Evolutionary conservation across 1,140 invertebrate species (phyloP), one percentile per base, ranked within the genome.

Genomic region (Hycleus cichorii): DNA sequence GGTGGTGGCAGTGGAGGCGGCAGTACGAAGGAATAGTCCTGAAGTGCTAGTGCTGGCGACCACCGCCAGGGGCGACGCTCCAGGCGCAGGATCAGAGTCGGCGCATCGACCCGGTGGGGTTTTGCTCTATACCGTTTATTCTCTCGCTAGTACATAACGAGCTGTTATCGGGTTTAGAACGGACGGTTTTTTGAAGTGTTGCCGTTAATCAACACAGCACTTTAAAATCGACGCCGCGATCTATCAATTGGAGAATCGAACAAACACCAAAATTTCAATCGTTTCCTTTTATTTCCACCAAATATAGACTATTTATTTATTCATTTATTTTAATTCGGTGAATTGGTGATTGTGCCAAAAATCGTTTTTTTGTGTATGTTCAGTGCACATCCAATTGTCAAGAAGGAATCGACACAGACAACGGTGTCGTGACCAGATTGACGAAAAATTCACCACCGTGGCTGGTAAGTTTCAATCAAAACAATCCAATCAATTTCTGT

Each of bases 101-200:
- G 64, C 66, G 62, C 67, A 69, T 69, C 64, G 67, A 69, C 66
- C 67, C 58, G 53, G 58, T 63, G 64, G 64, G 59, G 57, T 32
- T 59, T 56, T 62, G 60, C 59, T 60, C 63, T 44, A 43, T 49
- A 53, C 51, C 49, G 55, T 46, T 54, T 48, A 32, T 57, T 54
- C 48, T 49, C 49, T 49, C 43, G 50, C 49, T 55, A 63, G 60
- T 63, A 43, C 49, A 57, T 52, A 59, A 50, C 54, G 60, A 63
- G 58, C 42, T 47, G 39, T 45, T 51, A 39, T 47, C 39, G 58
- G 44, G 50, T 57, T 52, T 45, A 53, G 57, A 39, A 49, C 39
- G 11, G 50, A 42, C 8, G 25, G 26, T 27, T 27, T 44, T 45
- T 27, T 27, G 18, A 45, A n/a, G 9, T 9, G 40, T n/a, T 11